Conservation (phyloP, 2,113 vertebrate genomes). For the Crocuta crocuta region DNA sequence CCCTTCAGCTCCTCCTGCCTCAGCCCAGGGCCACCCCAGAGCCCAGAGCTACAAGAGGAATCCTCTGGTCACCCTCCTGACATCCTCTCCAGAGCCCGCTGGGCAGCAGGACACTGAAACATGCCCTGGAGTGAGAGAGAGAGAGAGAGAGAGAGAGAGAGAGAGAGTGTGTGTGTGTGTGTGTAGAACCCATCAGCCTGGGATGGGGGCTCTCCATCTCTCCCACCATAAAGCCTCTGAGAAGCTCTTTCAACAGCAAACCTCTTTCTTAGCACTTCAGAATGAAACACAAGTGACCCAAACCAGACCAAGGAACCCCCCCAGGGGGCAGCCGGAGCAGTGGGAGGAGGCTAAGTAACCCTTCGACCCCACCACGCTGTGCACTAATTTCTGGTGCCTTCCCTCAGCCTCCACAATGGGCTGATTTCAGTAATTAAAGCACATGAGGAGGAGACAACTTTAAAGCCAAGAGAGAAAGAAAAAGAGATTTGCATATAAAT, state of each 20-base stretch:
- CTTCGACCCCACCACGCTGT: fast-evolving
- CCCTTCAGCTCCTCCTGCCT: neutral
- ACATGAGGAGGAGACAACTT: neutral
- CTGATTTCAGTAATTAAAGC: neutral
- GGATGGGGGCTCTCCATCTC: neutral
- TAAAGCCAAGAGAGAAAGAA: neutral
- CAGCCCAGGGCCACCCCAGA: neutral
- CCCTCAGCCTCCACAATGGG: fast-evolving
- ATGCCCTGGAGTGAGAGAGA: no score
- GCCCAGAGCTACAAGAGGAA: neutral
- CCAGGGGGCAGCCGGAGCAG: neutral
- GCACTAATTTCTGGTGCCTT: neutral
- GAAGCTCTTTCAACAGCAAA: neutral
- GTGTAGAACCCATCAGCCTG: no score
- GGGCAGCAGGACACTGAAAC: neutral
- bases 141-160: no score
- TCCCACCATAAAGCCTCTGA: neutral
- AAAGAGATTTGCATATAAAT: neutral
- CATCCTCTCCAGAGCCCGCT: neutral
- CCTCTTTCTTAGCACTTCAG: neutral
- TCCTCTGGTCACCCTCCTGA: neutral
- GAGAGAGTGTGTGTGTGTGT: no score
- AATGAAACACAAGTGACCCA: neutral
- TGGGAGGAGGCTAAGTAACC: neutral
- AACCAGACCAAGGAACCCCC: neutral